Conservation (phyloP, 2,113 vertebrate species). For the Cephalopholis sonnerati region DNA sequence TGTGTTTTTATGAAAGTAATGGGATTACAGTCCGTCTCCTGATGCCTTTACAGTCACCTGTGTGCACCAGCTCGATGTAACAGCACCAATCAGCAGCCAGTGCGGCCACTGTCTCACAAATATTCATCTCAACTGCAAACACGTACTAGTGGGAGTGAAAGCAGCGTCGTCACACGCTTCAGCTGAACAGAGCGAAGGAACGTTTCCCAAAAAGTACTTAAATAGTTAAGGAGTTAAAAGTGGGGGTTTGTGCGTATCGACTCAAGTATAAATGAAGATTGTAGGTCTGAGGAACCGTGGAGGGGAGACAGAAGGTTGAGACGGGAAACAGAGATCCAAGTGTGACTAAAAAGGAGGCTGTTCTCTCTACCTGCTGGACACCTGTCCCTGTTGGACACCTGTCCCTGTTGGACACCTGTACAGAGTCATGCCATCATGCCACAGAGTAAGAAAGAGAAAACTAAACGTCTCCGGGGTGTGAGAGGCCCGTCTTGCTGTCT, state of each 20-base stretch:
- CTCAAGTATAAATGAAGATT: slow-evolving; percentile 35
- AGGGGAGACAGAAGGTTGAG: neutral
- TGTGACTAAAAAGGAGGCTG: neutral
- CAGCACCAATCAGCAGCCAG: neutral
- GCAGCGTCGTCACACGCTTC: neutral
- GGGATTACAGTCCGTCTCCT: neutral
- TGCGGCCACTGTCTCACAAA: no score
- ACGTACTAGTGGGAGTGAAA: neutral
- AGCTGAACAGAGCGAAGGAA: neutral
- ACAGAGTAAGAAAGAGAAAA: slow-evolving; percentile 16
- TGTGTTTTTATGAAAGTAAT: neutral
- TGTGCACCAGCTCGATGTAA: neutral
- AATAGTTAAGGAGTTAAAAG: neutral
- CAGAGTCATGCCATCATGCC: slow-evolving; percentile 36
- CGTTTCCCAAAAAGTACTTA: neutral
- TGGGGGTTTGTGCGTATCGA: slow-evolving; percentile 62
- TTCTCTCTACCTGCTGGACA: no score
- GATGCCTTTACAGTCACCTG: neutral
- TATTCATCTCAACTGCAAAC: neutral
- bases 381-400: no score
- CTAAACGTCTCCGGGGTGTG: neutral
- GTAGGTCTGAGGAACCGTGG: neutral
- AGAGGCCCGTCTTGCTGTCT: slow-evolving; percentile 20
- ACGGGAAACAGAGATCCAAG: neutral
- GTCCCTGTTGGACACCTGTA: slow-evolving; percentile 2